Evolutionary conservation across 1,140 invertebrate genomes (phyloP).

Genomic region (Nasonia longicornis): DNA sequence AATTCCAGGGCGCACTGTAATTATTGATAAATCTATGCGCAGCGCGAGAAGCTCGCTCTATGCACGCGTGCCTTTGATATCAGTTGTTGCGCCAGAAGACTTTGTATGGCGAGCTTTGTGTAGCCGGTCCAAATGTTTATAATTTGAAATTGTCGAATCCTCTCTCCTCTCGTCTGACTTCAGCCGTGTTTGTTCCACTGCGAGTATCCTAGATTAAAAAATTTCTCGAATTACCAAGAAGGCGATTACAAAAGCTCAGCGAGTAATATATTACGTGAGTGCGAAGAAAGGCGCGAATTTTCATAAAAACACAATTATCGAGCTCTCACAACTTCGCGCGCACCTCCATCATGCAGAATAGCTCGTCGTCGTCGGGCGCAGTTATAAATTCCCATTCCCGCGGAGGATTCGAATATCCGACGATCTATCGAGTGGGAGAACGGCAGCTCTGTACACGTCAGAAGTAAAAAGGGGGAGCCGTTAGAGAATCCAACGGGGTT

Average conservation of each 20-base stretch:
- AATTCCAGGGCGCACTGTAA: conserved; percentile 25
- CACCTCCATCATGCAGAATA: background rate
- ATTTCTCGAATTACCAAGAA: background rate
- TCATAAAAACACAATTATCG: conserved; percentile 33
- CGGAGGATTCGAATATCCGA: conserved; percentile 12
- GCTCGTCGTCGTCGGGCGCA: background rate
- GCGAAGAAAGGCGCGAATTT: conserved; percentile 9
- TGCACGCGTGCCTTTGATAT: conserved; percentile 31
- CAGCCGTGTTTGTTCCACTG: background rate
- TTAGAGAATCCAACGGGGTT: background rate
- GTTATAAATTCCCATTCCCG: background rate
- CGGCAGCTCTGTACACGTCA: background rate
- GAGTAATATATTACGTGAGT: background rate
- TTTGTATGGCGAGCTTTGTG: background rate
- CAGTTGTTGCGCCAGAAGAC: conserved; percentile 20
- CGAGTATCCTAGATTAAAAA: background rate
- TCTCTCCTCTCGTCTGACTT: too few relatives aligned
- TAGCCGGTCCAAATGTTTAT: too few relatives aligned
- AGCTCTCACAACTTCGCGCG: background rate
- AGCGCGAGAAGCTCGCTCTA: conserved; percentile 19
- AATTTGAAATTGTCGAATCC: too few relatives aligned
- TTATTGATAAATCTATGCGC: conserved; percentile 43
- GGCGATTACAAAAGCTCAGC: background rate
- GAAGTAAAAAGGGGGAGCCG: background rate
- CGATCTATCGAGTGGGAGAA: background rate